A percentile compares a stretch with the other conserved stretches of the same genome.
phyloP scores from a whole-genome alignment of 2,888 invertebrate genomes.

The Andricus curvator region DNA sequence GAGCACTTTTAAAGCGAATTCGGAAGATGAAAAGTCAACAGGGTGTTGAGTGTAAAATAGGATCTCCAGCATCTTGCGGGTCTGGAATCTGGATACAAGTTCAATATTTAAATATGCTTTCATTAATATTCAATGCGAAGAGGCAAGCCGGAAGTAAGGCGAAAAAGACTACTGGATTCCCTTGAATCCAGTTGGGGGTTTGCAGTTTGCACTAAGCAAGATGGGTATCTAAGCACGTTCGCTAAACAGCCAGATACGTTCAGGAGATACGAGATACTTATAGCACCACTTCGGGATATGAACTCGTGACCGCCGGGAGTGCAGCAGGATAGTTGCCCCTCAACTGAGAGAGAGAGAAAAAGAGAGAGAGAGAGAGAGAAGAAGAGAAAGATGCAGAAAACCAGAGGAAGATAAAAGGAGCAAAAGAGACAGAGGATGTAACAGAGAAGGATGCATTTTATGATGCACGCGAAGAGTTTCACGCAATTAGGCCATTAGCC shows the following conservation, averaged over 20 bases:
- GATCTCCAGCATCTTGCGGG: not conserved
- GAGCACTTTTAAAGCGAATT: no score
- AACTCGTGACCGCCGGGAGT: conserved; percentile 65
- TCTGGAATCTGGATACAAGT: conserved; percentile 1
- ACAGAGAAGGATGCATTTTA: not conserved
- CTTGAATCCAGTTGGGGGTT: conserved; percentile 18
- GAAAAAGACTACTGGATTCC: not conserved
- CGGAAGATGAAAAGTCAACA: not conserved
- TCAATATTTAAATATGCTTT: not conserved
- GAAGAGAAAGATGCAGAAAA: conserved; percentile 18
- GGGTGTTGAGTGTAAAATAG: not conserved
- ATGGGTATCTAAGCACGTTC: conserved; percentile 67
- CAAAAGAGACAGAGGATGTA: not conserved
- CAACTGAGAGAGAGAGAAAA: conserved; percentile 42
- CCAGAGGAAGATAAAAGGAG: not conserved
- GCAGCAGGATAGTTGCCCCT: conserved; percentile 55
- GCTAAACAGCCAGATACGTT: conserved; percentile 69
- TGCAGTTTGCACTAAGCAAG: conserved; percentile 48
- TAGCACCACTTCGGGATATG: conserved; percentile 65
- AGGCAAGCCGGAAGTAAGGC: not conserved
- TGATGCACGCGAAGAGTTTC: conserved; percentile 16
- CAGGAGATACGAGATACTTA: conserved; percentile 67
- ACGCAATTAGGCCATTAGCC: conserved; percentile 23
- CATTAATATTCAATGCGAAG: conserved; percentile 3
- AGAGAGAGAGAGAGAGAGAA: conserved; percentile 31